Evolutionary conservation across 2,113 vertebrate species (phyloP), one percentile per base, ranked within the genome.

Genomic region (Patagioenas fasciata): DNA sequence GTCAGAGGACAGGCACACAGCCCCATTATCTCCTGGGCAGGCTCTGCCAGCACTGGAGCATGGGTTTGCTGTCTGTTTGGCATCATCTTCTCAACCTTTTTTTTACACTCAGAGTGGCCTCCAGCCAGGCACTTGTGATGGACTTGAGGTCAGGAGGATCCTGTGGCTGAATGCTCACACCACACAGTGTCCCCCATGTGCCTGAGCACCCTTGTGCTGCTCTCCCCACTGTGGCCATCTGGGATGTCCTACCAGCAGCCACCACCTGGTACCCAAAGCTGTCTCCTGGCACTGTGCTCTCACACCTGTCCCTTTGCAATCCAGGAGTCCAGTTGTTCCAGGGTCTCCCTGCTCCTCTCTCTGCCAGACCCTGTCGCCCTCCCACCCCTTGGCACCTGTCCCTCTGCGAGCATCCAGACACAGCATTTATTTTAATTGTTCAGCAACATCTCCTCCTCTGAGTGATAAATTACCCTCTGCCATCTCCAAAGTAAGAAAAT

Each of bases 401-500:
- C 40, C 20, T 65, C 34, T 29, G 50, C 1, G 3, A 81, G 83
- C 5, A 3, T 31, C 26, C 50, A 57, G 80, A n/a, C 11, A 9
- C 72, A 61, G 62, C 12, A 2, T 71, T 90, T 25, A 9, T 87
- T 94, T 92, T 82, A 87, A 95, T 80, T 94, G 73, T 58, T 78
- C 62, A 80, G 81, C 70, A 91, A 47, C 73, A 12, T 57, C 66
- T 70, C 53, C 57, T 84, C 26, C 71, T 95, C 61, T 69, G 80
- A 61, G 90, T 23, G 12, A 91, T 96, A 91, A 94, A 95, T 96
- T 89, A 61, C 53, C 69, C 81, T 96, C 73, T 93, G 81, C 88
- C 65, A 24, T 23, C 77, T 84, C 72, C 57, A 21, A 61, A 89
- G 81, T 66, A 93, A 96, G 90, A 51, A 93, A 93, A 91, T 62